Percentiles rank a stretch among this genome's conserved stretches.
Conservation (phyloP, 2,888 invertebrate genomes). For the Tinea pellionella region DNA sequence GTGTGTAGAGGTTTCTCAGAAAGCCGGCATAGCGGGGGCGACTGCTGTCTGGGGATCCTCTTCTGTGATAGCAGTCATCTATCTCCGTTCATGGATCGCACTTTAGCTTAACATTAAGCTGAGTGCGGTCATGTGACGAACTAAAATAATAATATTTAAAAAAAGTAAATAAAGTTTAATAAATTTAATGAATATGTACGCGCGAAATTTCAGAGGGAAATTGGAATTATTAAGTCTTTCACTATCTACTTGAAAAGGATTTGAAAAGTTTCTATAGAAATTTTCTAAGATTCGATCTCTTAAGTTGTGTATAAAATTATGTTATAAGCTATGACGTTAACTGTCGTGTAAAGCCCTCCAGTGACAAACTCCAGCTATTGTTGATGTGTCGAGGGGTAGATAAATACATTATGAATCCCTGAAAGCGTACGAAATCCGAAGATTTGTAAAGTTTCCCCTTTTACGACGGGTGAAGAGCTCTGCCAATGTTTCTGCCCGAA, state of each 20-base stretch:
- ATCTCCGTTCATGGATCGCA: too few relatives aligned
- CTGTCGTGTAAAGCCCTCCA: conserved; percentile 42
- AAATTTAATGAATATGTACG: too few relatives aligned
- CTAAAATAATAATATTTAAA: too few relatives aligned
- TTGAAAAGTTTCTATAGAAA: neutral
- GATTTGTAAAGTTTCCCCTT: conserved; percentile 67
- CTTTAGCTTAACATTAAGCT: too few relatives aligned
- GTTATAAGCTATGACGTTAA: conserved; percentile 42
- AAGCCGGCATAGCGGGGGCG: too few relatives aligned
- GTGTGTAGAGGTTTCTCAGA: too few relatives aligned
- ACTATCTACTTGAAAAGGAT: neutral
- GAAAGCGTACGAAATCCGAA: conserved; percentile 65
- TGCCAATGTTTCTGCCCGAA: conserved; percentile 54
- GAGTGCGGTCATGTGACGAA: too few relatives aligned
- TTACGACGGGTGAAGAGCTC: conserved; percentile 58
- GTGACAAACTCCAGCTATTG: conserved; percentile 51
- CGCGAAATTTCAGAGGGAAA: neutral
- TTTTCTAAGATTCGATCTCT: neutral
- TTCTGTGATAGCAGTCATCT: too few relatives aligned
- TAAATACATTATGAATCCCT: conserved; percentile 64
- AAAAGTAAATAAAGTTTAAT: too few relatives aligned
- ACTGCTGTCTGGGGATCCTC: too few relatives aligned
- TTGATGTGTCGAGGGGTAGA: conserved; percentile 63
- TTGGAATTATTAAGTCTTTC: neutral
- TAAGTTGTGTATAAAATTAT: conserved; percentile 14